Evolutionary conservation across 1,140 invertebrate genomes (phyloP).

Genomic region (Polypedilum pembai): DNA sequence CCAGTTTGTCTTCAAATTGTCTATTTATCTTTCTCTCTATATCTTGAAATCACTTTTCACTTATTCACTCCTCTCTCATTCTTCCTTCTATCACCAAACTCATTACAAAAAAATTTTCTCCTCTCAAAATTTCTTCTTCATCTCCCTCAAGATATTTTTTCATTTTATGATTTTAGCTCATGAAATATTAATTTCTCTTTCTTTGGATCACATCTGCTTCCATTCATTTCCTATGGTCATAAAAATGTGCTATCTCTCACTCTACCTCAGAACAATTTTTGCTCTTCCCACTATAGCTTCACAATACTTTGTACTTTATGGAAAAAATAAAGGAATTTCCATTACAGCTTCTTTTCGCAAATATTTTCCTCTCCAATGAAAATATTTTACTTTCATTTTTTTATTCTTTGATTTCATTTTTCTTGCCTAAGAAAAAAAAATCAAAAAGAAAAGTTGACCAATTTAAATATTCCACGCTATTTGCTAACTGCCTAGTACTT

Average conservation of each 20-base stretch:
- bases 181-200: constrained; percentile 26
- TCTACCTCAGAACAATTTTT: neutral
- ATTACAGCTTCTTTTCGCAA: neutral
- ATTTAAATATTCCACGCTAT: too few species aligned
- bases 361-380: neutral
- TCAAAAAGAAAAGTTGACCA: too few species aligned
- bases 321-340: neutral
- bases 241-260: constrained; percentile 1
- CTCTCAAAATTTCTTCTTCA: neutral
- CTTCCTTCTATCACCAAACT: neutral
- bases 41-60: neutral
- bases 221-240: constrained; percentile 24
- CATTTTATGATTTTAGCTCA: constrained; percentile 23
- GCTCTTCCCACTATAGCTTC: neutral
- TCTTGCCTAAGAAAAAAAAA: too few species aligned
- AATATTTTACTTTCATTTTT: neutral
- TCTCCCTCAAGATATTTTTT: neutral
- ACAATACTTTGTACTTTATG: neutral
- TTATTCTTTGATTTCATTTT: too few species aligned
- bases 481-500: too few species aligned
- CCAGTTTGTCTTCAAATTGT: constrained; percentile 28
- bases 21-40: constrained; percentile 25
- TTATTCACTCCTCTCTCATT: neutral
- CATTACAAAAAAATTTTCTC: neutral
- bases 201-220: constrained; percentile 22